Percentiles rank a stretch among this genome's conserved stretches.
Evolutionary conservation across 2,888 invertebrate species (phyloP).

Genomic region (Thymelicus acteon): DNA sequence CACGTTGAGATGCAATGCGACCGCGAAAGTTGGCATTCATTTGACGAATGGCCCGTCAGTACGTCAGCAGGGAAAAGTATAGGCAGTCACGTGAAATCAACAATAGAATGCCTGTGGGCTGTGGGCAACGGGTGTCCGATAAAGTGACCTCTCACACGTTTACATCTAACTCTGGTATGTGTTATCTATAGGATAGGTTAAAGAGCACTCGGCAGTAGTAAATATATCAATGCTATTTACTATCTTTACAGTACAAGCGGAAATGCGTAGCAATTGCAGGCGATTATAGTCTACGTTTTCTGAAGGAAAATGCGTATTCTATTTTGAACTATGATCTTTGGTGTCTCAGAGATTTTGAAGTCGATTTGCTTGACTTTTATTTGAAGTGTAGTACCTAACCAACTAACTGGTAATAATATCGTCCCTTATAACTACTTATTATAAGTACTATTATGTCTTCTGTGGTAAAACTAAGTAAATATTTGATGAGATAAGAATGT

Average conservation of each 20-base stretch:
- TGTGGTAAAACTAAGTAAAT: no score
- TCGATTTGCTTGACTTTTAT: no score
- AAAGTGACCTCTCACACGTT: conserved; percentile 42
- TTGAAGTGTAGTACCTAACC: no score
- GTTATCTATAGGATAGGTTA: conserved; percentile 11
- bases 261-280: no score
- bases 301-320: no score
- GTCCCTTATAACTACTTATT: no score
- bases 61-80: conserved; percentile 56
- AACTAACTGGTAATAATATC: no score
- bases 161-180: conserved; percentile 21
- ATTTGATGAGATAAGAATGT: no score
- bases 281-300: no score
- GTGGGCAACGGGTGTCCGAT: conserved; percentile 43
- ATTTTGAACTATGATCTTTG: no score
- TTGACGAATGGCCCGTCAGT: conserved; percentile 56
- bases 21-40: conserved; percentile 67
- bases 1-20: conserved; percentile 49
- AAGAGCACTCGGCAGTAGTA: conserved; percentile 7
- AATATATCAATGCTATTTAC: background rate
- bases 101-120: conserved; percentile 55
- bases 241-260: background rate
- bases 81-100: conserved; percentile 57
- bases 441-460: no score
- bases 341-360: no score